Evolutionary conservation across 2,888 invertebrate species (phyloP), one percentile per base, ranked within the genome.

Genomic region (Tortrix viridana): DNA sequence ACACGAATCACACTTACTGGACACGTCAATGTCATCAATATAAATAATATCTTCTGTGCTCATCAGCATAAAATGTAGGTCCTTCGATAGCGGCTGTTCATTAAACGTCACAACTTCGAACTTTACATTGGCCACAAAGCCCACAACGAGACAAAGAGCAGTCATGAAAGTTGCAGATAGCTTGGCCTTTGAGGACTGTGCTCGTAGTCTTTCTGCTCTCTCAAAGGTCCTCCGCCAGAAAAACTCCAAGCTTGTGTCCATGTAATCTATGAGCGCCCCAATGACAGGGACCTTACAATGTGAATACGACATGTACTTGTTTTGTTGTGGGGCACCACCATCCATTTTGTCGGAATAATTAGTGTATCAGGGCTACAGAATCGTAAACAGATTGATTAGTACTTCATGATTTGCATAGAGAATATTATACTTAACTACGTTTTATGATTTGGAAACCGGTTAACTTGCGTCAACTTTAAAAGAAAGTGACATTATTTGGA

Each of bases 41-140:
- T 89, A 92, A 2, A 91, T 72, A 23, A 86, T 87, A 55, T 91
- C 86, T 9, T 84, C 81, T 50, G 81, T 82, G 65, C 90, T 91
- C 82, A 90, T 73, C 53, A 91, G 65, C 78, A 91, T 81, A 23
- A 84, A 81, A 63, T 90, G 91, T 57, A 92, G 71, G 64, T 92
- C 92, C 60, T 85, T 76, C 0, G 75, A 66, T 20, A 91, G 57
- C 0, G 89, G 85, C 12, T 78, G 75, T 0, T 84, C 77, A 37
- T 85, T 80, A 0, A 83, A 65, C 0, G 81, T 89, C n/a, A 84
- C 86, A 2, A 90, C 84, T 76, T 91, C 92, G 3, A 92, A 81
- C 71, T 91, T 92, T 3, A 91, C 78, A 57, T 89, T 90, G 32
- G 81, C 79, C 9, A 79, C 74, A 6, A 89, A 65, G 0, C 89